Conservation (phyloP, 2,113 vertebrate genomes). For the Dipodomys spectabilis region DNA sequence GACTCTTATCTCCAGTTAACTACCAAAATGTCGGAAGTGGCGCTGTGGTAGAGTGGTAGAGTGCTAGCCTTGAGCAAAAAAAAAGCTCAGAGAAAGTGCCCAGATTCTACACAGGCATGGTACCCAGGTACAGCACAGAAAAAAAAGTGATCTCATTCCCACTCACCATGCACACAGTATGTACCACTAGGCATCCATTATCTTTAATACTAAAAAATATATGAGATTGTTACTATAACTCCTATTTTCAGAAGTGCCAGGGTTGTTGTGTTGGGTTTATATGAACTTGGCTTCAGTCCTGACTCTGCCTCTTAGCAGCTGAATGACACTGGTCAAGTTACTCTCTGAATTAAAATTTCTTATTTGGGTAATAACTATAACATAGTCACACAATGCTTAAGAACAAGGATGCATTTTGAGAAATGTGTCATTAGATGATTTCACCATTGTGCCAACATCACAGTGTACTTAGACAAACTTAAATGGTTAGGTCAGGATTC, state of each 20-base stretch:
- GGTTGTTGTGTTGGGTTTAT: background rate
- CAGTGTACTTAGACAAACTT: background rate
- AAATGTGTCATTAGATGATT: background rate
- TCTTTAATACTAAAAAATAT: conserved; percentile 55
- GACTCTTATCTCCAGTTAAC: too few species aligned
- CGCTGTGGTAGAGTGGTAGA: too few species aligned
- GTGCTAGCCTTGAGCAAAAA: too few species aligned
- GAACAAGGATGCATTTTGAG: background rate
- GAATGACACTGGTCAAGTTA: conserved; percentile 14
- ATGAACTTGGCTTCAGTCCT: conserved; percentile 12
- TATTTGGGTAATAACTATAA: background rate
- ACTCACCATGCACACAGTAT: background rate
- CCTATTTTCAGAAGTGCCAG: conserved; percentile 7
- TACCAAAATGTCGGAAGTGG: too few species aligned
- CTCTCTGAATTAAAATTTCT: conserved; percentile 9
- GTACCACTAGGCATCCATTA: background rate
- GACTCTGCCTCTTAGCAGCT: background rate
- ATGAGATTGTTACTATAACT: background rate
- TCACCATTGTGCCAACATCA: background rate
- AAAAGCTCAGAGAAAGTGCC: too few species aligned
- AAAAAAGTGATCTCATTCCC: conserved; percentile 28
- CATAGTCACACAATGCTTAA: background rate
- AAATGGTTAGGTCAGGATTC: background rate
- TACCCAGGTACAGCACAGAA: background rate
- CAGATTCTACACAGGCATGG: too few species aligned